phyloP scores from a whole-genome alignment of 2,888 invertebrate species.

The Gymnoscelis rufifasciata region DNA sequence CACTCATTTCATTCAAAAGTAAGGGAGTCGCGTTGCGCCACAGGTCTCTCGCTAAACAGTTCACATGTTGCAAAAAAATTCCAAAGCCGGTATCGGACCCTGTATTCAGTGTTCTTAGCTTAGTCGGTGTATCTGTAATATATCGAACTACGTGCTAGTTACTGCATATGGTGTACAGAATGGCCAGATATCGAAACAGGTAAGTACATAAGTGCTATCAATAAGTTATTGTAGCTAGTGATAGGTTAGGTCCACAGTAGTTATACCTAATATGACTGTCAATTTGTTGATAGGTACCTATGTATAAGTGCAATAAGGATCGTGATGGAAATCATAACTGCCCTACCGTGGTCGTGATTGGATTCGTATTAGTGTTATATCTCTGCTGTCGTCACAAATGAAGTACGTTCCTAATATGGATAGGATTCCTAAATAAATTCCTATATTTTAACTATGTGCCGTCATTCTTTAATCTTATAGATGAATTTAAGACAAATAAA shows the following conservation, averaged over 20 bases:
- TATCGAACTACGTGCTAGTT: conserved; percentile 36
- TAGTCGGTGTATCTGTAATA: conserved; percentile 28
- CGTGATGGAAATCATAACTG: background rate
- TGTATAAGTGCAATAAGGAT: too few relatives aligned
- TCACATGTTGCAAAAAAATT: conserved; percentile 6
- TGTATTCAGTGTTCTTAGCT: conserved; percentile 7
- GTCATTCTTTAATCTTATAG: too few relatives aligned
- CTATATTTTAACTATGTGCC: too few relatives aligned
- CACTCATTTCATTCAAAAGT: conserved; percentile 59
- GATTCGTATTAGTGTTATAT: background rate
- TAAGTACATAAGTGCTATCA: conserved; percentile 14
- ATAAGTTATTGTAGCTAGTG: background rate
- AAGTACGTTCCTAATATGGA: too few relatives aligned
- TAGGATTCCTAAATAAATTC: too few relatives aligned
- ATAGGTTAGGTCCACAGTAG: background rate
- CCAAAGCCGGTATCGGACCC: conserved; percentile 3
- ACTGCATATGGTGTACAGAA: conserved; percentile 50
- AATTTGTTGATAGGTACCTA: background rate
- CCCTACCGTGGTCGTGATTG: too few relatives aligned
- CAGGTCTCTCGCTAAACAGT: conserved; percentile 39
- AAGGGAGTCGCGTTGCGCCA: conserved; percentile 70
- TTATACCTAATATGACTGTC: too few relatives aligned
- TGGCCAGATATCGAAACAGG: conserved; percentile 63
- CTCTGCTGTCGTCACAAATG: background rate
- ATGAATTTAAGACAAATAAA: too few relatives aligned